These are phyloP conservation scores for Drosophila glabriapex DNA, from an alignment of 2,888 invertebrate genomes.

Conservation along the genomic window DNA sequence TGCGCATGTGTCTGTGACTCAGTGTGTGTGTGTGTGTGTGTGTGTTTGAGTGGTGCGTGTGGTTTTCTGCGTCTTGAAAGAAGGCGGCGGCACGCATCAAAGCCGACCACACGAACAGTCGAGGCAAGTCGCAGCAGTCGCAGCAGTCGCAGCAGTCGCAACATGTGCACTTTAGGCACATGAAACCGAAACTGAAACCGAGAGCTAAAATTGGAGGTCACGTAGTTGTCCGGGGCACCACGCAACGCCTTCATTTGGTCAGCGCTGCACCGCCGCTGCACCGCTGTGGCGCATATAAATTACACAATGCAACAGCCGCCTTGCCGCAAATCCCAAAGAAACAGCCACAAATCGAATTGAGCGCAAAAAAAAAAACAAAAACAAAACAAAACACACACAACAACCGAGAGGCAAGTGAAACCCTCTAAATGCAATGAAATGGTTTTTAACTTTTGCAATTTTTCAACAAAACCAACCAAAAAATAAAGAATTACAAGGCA, in stretches of 20 bases:
- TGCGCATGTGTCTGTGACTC: slow-evolving; percentile 6
- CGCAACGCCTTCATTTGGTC: slow-evolving; percentile 67
- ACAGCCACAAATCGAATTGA: slow-evolving; percentile 68
- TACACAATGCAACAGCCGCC: slow-evolving; percentile 66
- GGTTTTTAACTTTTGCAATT: slow-evolving; percentile 78
- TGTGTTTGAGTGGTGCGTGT: slow-evolving; percentile 44
- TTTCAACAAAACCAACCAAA: slow-evolving; percentile 53
- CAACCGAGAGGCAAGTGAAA: slow-evolving; percentile 65
- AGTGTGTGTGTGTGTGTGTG: slow-evolving; percentile 24
- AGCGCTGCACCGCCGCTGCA: slow-evolving; percentile 32
- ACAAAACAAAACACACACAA: not conserved
- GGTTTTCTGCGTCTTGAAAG: slow-evolving; percentile 56
- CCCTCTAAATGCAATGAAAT: slow-evolving; percentile 80
- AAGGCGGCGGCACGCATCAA: slow-evolving; percentile 69
- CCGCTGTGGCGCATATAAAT: slow-evolving; percentile 67
- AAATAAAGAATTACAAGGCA: slow-evolving; percentile 11
- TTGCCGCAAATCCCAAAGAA: slow-evolving; percentile 15
- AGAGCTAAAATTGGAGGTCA: slow-evolving; percentile 77
- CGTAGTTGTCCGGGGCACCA: slow-evolving; percentile 67
- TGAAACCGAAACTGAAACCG: slow-evolving; percentile 66
- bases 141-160: slow-evolving; percentile 50
- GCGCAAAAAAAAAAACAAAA: slow-evolving; percentile 21
- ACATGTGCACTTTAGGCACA: slow-evolving; percentile 72
- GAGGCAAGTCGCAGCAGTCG: slow-evolving; percentile 27
- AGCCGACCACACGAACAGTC: slow-evolving; percentile 67